Evolutionary conservation across 2,888 invertebrate species (phyloP).

Genomic region (Drosophila paracracens): DNA sequence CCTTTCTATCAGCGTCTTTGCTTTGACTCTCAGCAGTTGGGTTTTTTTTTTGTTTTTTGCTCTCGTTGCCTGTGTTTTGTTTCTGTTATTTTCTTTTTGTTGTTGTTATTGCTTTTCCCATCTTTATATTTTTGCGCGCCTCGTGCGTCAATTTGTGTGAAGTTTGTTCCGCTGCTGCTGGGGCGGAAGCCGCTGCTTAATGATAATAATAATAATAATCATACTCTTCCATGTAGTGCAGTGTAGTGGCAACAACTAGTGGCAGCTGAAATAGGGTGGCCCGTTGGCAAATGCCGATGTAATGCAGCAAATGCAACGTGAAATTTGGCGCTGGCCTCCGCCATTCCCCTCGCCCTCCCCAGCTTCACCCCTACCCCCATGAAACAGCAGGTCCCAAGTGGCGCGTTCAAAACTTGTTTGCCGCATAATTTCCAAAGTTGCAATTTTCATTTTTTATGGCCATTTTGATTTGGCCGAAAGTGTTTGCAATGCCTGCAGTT

Average conservation of each 20-base stretch:
- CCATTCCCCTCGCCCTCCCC: too few species aligned
- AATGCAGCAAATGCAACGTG: conserved; percentile 39
- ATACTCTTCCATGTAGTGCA: conserved; percentile 38
- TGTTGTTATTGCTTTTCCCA: conserved; percentile 49
- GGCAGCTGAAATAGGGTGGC: conserved; percentile 55
- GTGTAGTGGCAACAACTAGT: conserved; percentile 29
- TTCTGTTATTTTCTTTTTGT: conserved; percentile 28
- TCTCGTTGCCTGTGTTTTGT: conserved; percentile 47
- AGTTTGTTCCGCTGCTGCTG: conserved; percentile 28
- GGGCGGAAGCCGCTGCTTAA: conserved; percentile 67
- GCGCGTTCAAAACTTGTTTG: conserved; percentile 66
- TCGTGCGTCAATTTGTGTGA: conserved; percentile 69
- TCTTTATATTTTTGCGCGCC: conserved; percentile 58
- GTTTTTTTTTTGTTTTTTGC: conserved; percentile 16
- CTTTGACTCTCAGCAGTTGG: conserved; percentile 9
- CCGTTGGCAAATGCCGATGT: conserved; percentile 23
- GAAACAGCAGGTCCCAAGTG: conserved; percentile 13
- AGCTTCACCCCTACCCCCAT: background rate
- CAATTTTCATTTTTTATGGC: conserved; percentile 69
- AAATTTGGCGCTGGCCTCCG: conserved; percentile 30
- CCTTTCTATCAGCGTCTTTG: conserved; percentile 7
- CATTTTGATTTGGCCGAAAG: conserved; percentile 56
- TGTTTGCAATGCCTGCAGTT: conserved; percentile 44
- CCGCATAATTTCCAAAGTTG: conserved; percentile 73
- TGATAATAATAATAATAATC: conserved; percentile 55